Base-by-base conservation (phyloP, 2,797 vertebrate genomes). In the Acridotheres tristis region DNA sequence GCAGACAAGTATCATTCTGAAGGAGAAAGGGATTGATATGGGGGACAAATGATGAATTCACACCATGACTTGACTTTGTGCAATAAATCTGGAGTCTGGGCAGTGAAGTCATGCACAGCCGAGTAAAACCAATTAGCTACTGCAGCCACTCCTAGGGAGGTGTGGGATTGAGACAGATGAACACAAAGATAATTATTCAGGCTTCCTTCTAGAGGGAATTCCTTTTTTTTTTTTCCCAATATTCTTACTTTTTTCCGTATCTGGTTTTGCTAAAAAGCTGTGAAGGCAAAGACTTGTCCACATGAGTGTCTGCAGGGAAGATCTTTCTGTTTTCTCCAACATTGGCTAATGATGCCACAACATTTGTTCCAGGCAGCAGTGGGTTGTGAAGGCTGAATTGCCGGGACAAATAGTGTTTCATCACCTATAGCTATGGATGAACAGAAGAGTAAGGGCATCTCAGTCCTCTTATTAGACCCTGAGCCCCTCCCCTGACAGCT, bases 91-190 rank as follows among this genome's bases (percentile, higher is more conserved):
- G 80, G 62, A 94, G 61, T 32, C 74, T 83, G 90, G 88, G 71
- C 11, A 4, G 51, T 32, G 83, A 72, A 92, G 73, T 54, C 88
- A 90, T 1, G 22, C 77, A 85, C 45, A 36, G 88, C 74, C 4
- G 50, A 95, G 61, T 92, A 89, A 94, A 94, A 93, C 63, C 93
- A 94, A 96, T 95, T 94, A 95, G 80, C 80, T 80, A 80, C 53
- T 87, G 74, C 63, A 93, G 88, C 71, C 93, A 71, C 57, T 94
- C 63, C 89, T 79, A 71, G 55, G 76, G 91, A 94, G 83, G 89
- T 45, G 88, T 54, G 76, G 93, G 94, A 85, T 71, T 80, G 94
- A 96, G 84, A 94, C 54, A 58, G 93, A 93, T 92, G 86, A 92
- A 85, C 62, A 83, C 51, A 74, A 74, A 69, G 78, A 85, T 80